These are phyloP conservation scores for Pseudomyrmex sp. DNA, from an alignment of 1,140 invertebrate genomes.

Conservation along the genomic window DNA sequence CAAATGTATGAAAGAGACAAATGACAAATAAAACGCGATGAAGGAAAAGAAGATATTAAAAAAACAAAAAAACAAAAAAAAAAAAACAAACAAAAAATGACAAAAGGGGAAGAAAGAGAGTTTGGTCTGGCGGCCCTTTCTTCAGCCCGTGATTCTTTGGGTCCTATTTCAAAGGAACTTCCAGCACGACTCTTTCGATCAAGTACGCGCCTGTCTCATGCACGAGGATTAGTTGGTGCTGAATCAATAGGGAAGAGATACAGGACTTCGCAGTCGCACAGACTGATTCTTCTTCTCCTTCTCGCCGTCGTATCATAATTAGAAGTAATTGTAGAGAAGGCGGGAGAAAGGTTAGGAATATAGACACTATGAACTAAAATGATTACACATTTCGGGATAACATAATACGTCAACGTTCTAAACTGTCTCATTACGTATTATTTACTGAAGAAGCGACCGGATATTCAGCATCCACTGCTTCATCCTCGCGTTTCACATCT, in stretches of 20 bases:
- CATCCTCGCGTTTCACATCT: constrained; percentile 19
- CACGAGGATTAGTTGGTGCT: constrained; percentile 60
- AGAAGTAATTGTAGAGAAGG: constrained; percentile 31
- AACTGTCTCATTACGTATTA: constrained; percentile 27
- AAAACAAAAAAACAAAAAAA: constrained; percentile 8
- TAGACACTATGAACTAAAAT: constrained; percentile 79
- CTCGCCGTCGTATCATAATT: constrained; percentile 59
- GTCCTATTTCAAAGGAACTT: constrained; percentile 77
- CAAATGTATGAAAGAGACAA: constrained; percentile 46
- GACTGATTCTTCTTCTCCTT: constrained; percentile 69
- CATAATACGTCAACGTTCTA: constrained; percentile 71
- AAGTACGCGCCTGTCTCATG: constrained; percentile 55
- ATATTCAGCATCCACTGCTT: not conserved
- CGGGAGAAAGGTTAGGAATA: constrained; percentile 60
- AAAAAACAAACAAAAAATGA: constrained; percentile 12
- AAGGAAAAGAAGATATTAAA: not conserved
- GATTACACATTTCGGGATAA: constrained; percentile 74
- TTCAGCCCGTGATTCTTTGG: constrained; percentile 70
- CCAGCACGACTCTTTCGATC: constrained; percentile 57
- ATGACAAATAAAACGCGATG: constrained; percentile 35
- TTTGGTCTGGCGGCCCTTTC: constrained; percentile 65
- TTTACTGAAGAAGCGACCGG: constrained; percentile 19
- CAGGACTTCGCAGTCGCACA: constrained; percentile 39
- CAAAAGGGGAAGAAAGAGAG: constrained; percentile 29
- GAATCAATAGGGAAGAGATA: constrained; percentile 52